Evolutionary conservation across 2,888 invertebrate species (phyloP), one percentile per base, ranked within the genome.

Genomic region (Trissolcus japonicus): DNA sequence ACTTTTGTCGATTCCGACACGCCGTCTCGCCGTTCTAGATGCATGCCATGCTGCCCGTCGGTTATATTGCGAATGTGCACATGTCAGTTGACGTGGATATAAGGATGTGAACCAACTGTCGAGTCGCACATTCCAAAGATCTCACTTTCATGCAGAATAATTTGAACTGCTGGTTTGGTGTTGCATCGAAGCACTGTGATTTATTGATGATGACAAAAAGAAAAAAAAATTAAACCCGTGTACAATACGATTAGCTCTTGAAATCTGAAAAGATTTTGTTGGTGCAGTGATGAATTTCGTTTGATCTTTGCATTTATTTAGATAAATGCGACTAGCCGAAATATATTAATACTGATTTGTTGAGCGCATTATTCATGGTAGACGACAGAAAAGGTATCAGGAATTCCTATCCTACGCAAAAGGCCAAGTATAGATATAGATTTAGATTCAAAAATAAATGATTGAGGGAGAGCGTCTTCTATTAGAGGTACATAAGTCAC

Each of bases 401-500:
- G 54, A 75, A 68, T 62, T 59, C 46, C 43, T 53, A 60, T 50
- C 68, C 75, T 65, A 69, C 60, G 48, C 59, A 59, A 67, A 54
- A 55, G 35, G 40, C 60, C 19, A 17, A 68, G 65, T 35, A 35
- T 60, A 69, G 63, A 69, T 66, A 69, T 69, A 76, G 76, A 69
- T 75, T 75, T 65, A 54, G 67, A 29, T 41, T 65, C 9, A 62
- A 67, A 71, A 56, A 55, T 43, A 66, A 61, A 67, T 53, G 61
- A 74, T 79, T 61, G 80, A 80, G 80, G n/a, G 13, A 29, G 43
- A 9, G 63, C 76, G 82, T 83, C 82, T 83, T 84, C 86, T 86
- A 85, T 86, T 86, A 86, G 83, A 86, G 82, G 80, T 80, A 82
- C 86, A 88, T 88, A 88, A 88, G 87, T 88, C 87, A 88, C 87